These are phyloP conservation scores for Strigamia crassipes DNA, from an alignment of 2,888 invertebrate genomes.

Conservation along the genomic window DNA sequence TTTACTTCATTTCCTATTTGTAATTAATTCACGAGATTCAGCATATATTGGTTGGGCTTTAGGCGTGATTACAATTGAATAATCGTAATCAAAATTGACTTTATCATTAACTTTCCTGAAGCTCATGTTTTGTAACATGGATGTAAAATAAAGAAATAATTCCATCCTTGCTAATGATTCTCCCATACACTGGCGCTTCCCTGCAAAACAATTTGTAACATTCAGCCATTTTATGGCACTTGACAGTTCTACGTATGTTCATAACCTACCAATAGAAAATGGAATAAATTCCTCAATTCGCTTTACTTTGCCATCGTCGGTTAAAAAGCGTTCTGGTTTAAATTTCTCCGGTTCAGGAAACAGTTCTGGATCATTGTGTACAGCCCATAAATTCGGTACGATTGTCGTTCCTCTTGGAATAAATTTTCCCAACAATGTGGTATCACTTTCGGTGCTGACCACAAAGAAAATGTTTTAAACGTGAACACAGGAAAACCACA, in stretches of 20 bases:
- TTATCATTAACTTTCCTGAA: neutral
- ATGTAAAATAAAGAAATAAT: neutral
- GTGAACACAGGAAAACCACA: no score
- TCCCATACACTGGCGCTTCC: neutral
- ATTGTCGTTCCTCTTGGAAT: conserved; percentile 48
- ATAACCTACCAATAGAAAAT: conserved; percentile 47
- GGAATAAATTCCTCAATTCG: conserved; percentile 47
- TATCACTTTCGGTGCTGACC: conserved; percentile 27
- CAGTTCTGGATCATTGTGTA: conserved; percentile 48
- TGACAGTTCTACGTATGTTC: no score
- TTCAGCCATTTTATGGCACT: no score
- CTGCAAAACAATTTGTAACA: neutral
- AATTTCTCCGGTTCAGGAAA: conserved; percentile 45
- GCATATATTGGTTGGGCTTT: neutral
- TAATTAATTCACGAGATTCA: no score
- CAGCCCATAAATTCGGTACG: conserved; percentile 47
- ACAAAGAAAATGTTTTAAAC: no score
- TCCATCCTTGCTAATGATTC: neutral
- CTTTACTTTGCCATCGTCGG: conserved; percentile 46
- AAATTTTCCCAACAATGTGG: conserved; percentile 13
- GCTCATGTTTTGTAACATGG: neutral
- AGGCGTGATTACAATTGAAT: neutral
- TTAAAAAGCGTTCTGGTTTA: conserved; percentile 48
- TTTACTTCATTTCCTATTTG: no score
- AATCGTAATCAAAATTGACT: neutral